A percentile compares a stretch with the other conserved stretches of the same genome.
These are phyloP conservation scores for Mesaphorura yosii DNA, from an alignment of 1,140 invertebrate genomes.

Conservation along the genomic window DNA sequence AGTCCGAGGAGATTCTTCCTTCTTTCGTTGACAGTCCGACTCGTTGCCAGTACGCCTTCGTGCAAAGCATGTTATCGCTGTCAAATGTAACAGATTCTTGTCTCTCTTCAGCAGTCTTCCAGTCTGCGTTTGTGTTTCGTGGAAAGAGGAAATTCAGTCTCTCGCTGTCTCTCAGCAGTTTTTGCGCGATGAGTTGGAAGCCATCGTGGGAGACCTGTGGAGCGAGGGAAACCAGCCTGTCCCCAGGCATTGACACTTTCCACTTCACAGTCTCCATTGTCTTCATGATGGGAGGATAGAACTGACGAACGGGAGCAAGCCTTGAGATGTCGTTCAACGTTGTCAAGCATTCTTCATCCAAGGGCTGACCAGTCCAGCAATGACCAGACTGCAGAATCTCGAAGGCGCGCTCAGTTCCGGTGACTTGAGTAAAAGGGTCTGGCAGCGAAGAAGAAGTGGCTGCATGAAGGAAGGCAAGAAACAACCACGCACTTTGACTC, in stretches of 20 bases:
- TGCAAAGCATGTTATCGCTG: not conserved
- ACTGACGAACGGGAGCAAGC: conserved; percentile 5
- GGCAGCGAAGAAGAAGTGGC: conserved; percentile 16
- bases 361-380: conserved; percentile 14
- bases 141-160: conserved; percentile 8
- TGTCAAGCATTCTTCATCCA: conserved; percentile 1
- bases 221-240: not conserved
- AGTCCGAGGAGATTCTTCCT: not conserved
- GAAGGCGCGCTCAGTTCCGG: conserved; percentile 20
- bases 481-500: conserved; percentile 16
- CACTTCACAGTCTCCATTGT: conserved; percentile 12
- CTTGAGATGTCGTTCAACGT: conserved; percentile 9
- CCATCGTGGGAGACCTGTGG: conserved; percentile 10
- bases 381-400: conserved; percentile 13
- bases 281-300: conserved; percentile 8
- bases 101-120: not conserved
- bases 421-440: conserved; percentile 19
- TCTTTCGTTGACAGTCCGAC: not conserved
- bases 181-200: conserved; percentile 10
- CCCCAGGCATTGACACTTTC: not conserved
- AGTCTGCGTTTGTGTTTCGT: not conserved
- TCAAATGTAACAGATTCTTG: not conserved
- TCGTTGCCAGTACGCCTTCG: conserved; percentile 4
- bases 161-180: conserved; percentile 8
- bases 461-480: conserved; percentile 19